Evolutionary conservation across 2,113 vertebrate species (phyloP).

Genomic region (Petrocephalus microphthalmus): DNA sequence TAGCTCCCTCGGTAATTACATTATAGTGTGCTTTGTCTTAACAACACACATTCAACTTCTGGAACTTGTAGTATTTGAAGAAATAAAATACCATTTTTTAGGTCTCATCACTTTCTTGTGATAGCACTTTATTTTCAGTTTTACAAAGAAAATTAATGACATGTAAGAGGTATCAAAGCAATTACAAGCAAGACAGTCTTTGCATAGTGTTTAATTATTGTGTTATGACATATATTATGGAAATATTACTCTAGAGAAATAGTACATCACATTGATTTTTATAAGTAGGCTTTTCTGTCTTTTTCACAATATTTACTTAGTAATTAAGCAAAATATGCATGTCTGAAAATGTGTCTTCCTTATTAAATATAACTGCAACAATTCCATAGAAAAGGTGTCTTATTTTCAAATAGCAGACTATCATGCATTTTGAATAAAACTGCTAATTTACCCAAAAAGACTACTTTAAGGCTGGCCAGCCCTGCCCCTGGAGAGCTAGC

Average conservation of each 20-base stretch:
- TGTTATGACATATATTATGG: neutral
- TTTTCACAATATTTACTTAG: neutral
- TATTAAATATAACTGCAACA: constrained; percentile 22
- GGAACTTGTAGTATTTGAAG: neutral
- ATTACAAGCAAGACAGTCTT: neutral
- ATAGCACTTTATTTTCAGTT: neutral
- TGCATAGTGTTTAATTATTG: neutral
- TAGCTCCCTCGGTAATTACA: neutral
- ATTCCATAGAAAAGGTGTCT: neutral
- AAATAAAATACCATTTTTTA: neutral
- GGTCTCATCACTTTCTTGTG: neutral
- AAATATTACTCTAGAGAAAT: neutral
- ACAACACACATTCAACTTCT: neutral
- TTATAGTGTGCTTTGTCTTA: neutral
- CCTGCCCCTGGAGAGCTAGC: too few relatives aligned
- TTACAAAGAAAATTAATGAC: neutral
- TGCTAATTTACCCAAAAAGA: neutral
- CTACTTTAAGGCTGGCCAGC: neutral
- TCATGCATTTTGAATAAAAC: neutral
- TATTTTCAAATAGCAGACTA: neutral
- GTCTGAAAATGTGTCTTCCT: constrained; percentile 5
- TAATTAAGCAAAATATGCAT: neutral
- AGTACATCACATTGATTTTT: neutral
- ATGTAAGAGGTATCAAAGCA: neutral
- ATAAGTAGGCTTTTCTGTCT: neutral